Evolutionary conservation across 1,140 invertebrate species (phyloP), one percentile per base, ranked within the genome.

Genomic region (Saccostrea echinata): DNA sequence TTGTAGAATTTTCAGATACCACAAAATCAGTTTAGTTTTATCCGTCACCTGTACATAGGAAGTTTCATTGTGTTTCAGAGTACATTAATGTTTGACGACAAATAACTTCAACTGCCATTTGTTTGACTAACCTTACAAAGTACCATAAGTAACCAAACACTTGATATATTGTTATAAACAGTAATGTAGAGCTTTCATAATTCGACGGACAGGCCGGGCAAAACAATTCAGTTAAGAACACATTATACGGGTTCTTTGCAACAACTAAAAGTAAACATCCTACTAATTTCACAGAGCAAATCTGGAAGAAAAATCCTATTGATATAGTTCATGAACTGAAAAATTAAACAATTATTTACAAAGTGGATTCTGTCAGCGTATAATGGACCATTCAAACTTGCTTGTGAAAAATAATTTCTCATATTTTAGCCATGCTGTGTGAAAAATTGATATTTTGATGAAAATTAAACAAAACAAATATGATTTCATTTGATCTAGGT

Each of bases 321-420:
- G 11, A 16, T 33, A 30, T 33, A 33, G 68, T 76, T 76, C 68
- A 27, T 76, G 68, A 76, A 76, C 27, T 76, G 16, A 24, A 76
- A 61, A 76, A 76, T 76, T 76, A 76, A 76, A 76, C 68, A 76
- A 76, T 76, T 76, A 16, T 76, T 76, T 76, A 30, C 24, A 76
- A 30, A 76, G 13, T 76, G 68, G 68, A 30, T 76, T 76, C 27
- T 33, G 27, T 11, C 13, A 12, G 4, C 12, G 68, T 16, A 76
- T 76, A 76, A 76, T 76, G 27, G 68, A 33, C 11, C 68, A 76
- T 76, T 30, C 68, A 76, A 76, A 30, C 24, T 76, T 76, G 30
- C 33, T 12, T 76, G 68, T 16, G 68, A 76, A 76, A 51, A 84
- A 84, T 16, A 51, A 11, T 84, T n/a, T 53, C 8, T 35, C 82